Evolutionary conservation across 2,113 vertebrate genomes (phyloP).

Genomic region (Esox niger): DNA sequence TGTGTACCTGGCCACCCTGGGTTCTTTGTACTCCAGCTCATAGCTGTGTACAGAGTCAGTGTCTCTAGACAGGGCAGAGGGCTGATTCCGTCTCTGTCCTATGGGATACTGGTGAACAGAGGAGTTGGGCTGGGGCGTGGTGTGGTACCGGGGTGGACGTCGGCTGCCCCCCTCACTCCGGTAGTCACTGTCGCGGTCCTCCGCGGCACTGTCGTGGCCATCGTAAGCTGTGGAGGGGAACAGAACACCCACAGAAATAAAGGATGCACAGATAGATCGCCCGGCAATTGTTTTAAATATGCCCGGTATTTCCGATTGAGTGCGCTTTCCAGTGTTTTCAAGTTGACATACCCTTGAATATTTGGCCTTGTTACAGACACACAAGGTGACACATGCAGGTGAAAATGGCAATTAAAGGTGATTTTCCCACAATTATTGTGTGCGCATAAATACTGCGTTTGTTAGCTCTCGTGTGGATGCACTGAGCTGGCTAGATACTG

Average conservation of each 20-base stretch:
- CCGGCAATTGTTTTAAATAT: too few species aligned
- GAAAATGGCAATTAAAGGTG: too few species aligned
- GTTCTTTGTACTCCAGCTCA: constrained; percentile 81
- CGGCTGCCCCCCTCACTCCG: constrained; percentile 85
- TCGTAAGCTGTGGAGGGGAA: constrained; percentile 76
- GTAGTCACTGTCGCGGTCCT: constrained; percentile 90
- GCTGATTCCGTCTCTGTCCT: constrained; percentile 69
- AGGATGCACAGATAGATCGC: neutral
- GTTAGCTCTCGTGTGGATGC: too few species aligned
- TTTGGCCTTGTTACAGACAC: too few species aligned
- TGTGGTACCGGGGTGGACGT: constrained; percentile 82
- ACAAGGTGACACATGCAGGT: too few species aligned
- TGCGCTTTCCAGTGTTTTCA: too few species aligned
- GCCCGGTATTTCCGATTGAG: too few species aligned
- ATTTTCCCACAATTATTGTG: too few species aligned
- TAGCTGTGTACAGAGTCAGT: constrained; percentile 76
- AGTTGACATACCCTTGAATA: too few species aligned
- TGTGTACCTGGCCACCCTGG: constrained; percentile 76
- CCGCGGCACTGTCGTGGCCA: constrained; percentile 86
- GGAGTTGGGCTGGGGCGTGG: constrained; percentile 84
- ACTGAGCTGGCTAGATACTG: too few species aligned
- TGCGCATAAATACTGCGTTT: too few species aligned
- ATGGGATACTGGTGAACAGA: constrained; percentile 87
- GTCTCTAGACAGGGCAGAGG: constrained; percentile 71
- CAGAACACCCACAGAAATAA: neutral